Base-by-base conservation (phyloP, 2,113 vertebrate genomes). In the Polyodon spathula region DNA sequence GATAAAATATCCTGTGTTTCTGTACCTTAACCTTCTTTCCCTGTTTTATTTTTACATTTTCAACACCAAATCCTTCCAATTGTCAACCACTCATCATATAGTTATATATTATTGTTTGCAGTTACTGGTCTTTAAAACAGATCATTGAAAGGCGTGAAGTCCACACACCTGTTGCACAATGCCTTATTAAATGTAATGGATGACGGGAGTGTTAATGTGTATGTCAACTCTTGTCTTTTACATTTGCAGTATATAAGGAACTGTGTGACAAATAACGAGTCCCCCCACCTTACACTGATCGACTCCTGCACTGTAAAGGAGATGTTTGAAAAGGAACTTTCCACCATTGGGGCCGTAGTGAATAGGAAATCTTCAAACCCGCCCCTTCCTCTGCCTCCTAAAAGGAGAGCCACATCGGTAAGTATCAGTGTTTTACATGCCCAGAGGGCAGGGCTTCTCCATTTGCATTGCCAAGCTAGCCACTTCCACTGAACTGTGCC, bases 241-340 rank as follows among this genome's bases (percentile, higher is more conserved):
- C 63, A 1, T 12, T 75, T 76, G 37, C 68, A 98, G 95, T 97
- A 97, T 42, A 91, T 98, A 65, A 88, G 85, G 66, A 81, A 77
- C 16, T 97, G 93, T 73, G 82, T 95, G 61, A 84, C 94, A 76
- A 83, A 81, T 58, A 94, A 89, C 72, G 88, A 88, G 37, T 76
- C 85, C 56, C 94, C 93, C 38, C 92, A 90, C 66, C 88, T 98
- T 62, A 95, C 92, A 15, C 83, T 98, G 46, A 89, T 97, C 53
- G 90, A 93, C 73, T 88, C 84, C 74, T 87, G 77, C 70, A 84
- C 81, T 27, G 84, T 97, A 62, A 89, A 94, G 71, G 80, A 81
- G 74, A 87, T 98, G 87, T 97, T 93, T 15, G 92, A 97, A 56
- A 90, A 91, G 70, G 96, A 98, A 74, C 90, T 93, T 79, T 82